phyloP scores from a whole-genome alignment of 2,888 invertebrate genomes.

The Eristalis tenax region DNA sequence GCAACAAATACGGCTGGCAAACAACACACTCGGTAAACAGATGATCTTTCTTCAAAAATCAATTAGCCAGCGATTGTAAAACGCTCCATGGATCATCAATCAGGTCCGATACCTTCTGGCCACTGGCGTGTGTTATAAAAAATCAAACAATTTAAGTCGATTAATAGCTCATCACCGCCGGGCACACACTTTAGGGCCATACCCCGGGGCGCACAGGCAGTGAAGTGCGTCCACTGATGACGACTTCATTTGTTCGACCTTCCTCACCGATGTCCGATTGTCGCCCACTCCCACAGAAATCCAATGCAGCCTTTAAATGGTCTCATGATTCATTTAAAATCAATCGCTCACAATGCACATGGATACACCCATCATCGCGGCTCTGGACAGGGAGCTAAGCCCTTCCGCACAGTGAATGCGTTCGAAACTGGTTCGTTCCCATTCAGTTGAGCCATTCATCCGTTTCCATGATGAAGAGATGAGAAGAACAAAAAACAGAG shows the following conservation, averaged over 20 bases:
- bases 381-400: background rate
- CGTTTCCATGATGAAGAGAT: slow-evolving; percentile 20
- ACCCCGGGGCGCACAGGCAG: too few relatives aligned
- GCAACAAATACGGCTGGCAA: too few relatives aligned
- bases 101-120: too few relatives aligned
- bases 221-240: background rate
- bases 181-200: too few relatives aligned
- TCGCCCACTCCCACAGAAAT: background rate
- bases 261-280: background rate
- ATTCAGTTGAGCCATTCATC: slow-evolving; percentile 69
- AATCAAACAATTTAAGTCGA: too few relatives aligned
- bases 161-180: too few relatives aligned
- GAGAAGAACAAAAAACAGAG: background rate
- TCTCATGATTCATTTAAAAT: slow-evolving; percentile 59
- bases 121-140: too few relatives aligned
- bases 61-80: too few relatives aligned
- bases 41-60: too few relatives aligned
- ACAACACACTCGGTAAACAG: too few relatives aligned
- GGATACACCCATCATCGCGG: background rate
- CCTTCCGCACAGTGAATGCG: slow-evolving; percentile 40
- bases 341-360: slow-evolving; percentile 48
- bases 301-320: slow-evolving; percentile 49
- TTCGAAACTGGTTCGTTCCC: slow-evolving; percentile 55
- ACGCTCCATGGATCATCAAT: too few relatives aligned
- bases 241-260: background rate